A percentile compares a stretch with the other conserved stretches of the same genome.
Evolutionary conservation across 2,797 vertebrate genomes (phyloP).

Genomic region (Furcifer pardalis): DNA sequence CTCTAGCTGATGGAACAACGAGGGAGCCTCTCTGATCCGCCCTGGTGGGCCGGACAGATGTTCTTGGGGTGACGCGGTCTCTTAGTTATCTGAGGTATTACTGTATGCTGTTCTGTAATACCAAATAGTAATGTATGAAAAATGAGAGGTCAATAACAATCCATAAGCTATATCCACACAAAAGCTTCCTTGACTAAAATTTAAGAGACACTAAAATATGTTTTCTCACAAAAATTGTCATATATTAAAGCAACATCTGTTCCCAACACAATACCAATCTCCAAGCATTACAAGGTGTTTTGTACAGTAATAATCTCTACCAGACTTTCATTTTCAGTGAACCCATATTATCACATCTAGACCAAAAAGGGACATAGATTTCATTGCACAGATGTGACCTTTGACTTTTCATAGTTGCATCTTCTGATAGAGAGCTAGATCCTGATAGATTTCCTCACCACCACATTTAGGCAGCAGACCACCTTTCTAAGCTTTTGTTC

Average conservation of each 20-base stretch:
- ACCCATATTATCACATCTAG: neutral
- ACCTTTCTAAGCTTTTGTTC: neutral
- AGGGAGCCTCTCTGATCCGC: too few species aligned
- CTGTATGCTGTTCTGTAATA: neutral
- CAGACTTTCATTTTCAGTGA: neutral
- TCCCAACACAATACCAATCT: constrained; percentile 11
- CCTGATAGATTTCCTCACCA: neutral
- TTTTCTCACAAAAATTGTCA: neutral
- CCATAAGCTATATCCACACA: neutral
- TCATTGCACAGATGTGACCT: neutral
- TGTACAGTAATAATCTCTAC: neutral
- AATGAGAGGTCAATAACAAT: neutral
- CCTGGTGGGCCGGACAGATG: too few species aligned
- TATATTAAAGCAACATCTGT: neutral
- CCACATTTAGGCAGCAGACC: neutral
- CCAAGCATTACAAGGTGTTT: neutral
- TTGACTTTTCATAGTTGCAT: constrained; percentile 20
- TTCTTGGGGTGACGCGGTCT: too few species aligned
- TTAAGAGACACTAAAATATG: constrained; percentile 29
- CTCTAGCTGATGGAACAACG: too few species aligned
- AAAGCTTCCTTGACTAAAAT: neutral
- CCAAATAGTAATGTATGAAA: neutral
- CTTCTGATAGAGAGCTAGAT: constrained; percentile 4
- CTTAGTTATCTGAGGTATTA: too few species aligned
- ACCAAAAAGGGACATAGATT: constrained; percentile 9